A percentile compares a stretch with the other conserved stretches of the same genome.
phyloP scores from a whole-genome alignment of 2,888 invertebrate species.

The Andrena fulva region DNA sequence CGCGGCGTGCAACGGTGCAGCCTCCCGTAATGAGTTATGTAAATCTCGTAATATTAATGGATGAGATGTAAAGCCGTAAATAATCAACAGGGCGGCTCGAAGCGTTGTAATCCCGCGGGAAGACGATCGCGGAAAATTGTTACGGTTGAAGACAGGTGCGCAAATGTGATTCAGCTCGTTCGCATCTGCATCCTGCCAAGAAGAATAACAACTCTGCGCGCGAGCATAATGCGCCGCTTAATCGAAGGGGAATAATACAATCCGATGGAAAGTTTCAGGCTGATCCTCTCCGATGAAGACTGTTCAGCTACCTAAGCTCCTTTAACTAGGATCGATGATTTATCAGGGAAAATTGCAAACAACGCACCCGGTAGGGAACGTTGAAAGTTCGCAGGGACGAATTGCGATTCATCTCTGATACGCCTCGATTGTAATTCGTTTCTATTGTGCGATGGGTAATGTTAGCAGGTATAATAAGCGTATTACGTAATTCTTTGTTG shows the following conservation, averaged over 20 bases:
- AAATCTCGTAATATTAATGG: slow-evolving; percentile 42
- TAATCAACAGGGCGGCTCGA: neutral
- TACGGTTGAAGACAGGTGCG: slow-evolving; percentile 36
- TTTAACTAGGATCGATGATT: no score
- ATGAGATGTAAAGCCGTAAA: slow-evolving; percentile 44
- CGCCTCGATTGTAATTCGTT: no score
- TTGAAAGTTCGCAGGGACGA: no score
- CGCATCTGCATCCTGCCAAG: slow-evolving; percentile 14
- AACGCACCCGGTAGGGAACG: no score
- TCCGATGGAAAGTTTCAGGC: neutral
- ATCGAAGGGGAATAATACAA: neutral
- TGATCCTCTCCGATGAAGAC: neutral
- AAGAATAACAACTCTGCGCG: slow-evolving; percentile 26
- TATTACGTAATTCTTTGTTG: slow-evolving; percentile 11
- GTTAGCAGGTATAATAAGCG: neutral
- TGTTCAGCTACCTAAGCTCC: no score
- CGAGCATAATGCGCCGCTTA: neutral
- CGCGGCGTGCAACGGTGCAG: neutral
- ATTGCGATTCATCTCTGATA: no score
- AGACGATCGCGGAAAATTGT: slow-evolving; percentile 27
- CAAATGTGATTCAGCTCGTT: slow-evolving; percentile 22
- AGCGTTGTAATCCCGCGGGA: slow-evolving; percentile 25
- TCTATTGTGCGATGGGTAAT: neutral
- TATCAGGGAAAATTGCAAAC: no score
- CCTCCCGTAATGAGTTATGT: slow-evolving; percentile 18